Conservation (phyloP, 2,888 invertebrate genomes). For the Petrolisthes cinctipes region DNA sequence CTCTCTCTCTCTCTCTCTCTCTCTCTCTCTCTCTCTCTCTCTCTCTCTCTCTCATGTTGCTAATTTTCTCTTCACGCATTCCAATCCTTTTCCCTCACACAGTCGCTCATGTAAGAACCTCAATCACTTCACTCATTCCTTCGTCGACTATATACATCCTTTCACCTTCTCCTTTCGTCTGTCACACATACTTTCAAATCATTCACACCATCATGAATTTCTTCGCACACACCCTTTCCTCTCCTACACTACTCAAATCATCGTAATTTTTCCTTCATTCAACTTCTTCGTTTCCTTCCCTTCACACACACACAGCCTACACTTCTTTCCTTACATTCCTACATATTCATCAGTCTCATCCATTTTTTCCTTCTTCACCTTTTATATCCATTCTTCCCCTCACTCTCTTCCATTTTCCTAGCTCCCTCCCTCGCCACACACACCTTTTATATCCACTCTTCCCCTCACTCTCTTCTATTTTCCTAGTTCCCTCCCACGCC, state of each 20-base stretch:
- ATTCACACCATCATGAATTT: not conserved
- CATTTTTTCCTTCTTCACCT: not conserved
- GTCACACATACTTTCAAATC: too few relatives aligned
- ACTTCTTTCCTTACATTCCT: too few relatives aligned
- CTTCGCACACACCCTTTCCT: not conserved
- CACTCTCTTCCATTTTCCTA: not conserved
- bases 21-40: not conserved
- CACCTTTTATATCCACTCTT: too few relatives aligned
- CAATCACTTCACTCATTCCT: not conserved
- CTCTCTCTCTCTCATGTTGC: not conserved
- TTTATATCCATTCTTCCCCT: not conserved
- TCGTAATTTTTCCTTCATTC: not conserved
- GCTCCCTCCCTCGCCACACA: not conserved
- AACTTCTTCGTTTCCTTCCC: not conserved
- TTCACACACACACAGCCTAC: not conserved
- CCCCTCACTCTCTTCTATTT: not conserved
- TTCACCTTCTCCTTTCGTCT: not conserved
- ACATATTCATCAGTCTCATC: not conserved
- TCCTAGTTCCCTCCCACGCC: not conserved
- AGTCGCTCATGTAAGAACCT: not conserved
- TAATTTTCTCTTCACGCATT: too few relatives aligned
- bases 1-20: too few relatives aligned
- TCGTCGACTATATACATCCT: not conserved
- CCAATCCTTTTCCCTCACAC: not conserved
- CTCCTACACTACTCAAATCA: too few relatives aligned